phyloP scores from a whole-genome alignment of 2,113 vertebrate species.

The Gymnorhina tibicen region DNA sequence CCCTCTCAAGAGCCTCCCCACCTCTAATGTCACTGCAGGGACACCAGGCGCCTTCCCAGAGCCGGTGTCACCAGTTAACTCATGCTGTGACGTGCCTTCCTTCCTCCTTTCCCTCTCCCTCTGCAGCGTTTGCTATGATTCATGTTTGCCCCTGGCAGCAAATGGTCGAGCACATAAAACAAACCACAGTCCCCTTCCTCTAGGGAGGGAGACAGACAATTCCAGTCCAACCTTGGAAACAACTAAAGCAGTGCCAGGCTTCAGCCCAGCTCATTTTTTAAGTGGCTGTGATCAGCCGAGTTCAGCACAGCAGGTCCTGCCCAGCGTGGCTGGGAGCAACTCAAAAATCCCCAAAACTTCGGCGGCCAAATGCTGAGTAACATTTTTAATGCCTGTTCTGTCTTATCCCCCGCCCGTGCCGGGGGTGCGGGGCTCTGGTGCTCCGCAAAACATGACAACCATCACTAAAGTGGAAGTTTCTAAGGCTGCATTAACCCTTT shows the following conservation, averaged over 20 bases:
- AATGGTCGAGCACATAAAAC: background rate
- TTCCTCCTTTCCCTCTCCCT: background rate
- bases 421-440: background rate
- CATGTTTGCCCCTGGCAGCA: background rate
- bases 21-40: background rate
- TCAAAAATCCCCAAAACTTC: background rate
- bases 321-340: background rate
- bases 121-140: background rate
- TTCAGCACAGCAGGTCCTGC: background rate
- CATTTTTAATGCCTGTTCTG: background rate
- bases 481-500: background rate
- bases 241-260: background rate
- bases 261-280: background rate
- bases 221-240: background rate
- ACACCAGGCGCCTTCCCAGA: background rate
- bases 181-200: background rate
- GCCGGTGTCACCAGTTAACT: background rate
- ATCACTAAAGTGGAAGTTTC: background rate
- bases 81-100: background rate
- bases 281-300: background rate
- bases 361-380: background rate
- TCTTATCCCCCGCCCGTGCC: background rate
- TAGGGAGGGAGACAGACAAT: background rate
- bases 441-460: background rate
- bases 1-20: background rate